Conservation (phyloP, 2,888 invertebrate species). For the Tridacna crocea region DNA sequence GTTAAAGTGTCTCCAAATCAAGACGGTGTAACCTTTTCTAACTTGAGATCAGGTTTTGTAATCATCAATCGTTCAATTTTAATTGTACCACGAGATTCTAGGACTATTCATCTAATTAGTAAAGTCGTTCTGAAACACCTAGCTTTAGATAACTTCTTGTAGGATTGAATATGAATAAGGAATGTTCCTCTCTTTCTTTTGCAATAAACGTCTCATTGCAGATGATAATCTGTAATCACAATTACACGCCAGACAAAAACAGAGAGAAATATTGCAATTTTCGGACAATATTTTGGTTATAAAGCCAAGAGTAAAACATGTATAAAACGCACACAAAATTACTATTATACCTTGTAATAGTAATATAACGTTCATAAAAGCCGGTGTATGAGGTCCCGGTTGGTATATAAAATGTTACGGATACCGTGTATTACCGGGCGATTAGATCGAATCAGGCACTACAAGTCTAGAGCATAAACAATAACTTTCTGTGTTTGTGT, state of each 20-base stretch:
- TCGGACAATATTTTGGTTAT: slow-evolving; percentile 38
- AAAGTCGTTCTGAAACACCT: too few relatives aligned
- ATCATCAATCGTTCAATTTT: too few relatives aligned
- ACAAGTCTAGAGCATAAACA: slow-evolving; percentile 19
- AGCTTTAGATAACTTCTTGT: too few relatives aligned
- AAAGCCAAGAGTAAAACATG: slow-evolving; percentile 46
- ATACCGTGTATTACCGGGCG: slow-evolving; percentile 26
- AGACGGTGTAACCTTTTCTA: too few relatives aligned
- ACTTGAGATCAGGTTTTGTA: too few relatives aligned
- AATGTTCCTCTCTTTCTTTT: too few relatives aligned
- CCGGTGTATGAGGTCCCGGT: slow-evolving; percentile 31
- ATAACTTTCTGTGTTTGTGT: slow-evolving; percentile 28
- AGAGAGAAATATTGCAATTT: slow-evolving; percentile 19
- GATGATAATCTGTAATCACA: not conserved
- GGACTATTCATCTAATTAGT: too few relatives aligned
- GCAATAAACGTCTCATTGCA: too few relatives aligned
- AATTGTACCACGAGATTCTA: too few relatives aligned
- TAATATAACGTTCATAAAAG: slow-evolving; percentile 53
- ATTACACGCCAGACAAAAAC: slow-evolving; percentile 4
- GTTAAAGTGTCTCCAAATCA: too few relatives aligned
- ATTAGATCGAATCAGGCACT: slow-evolving; percentile 27
- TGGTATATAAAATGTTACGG: slow-evolving; percentile 39
- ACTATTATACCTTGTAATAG: slow-evolving; percentile 46
- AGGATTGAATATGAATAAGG: too few relatives aligned
- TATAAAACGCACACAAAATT: slow-evolving; percentile 45